Conservation (phyloP, 92 coral and sea anemone species). For the Umimayanthus kanabou region DNA sequence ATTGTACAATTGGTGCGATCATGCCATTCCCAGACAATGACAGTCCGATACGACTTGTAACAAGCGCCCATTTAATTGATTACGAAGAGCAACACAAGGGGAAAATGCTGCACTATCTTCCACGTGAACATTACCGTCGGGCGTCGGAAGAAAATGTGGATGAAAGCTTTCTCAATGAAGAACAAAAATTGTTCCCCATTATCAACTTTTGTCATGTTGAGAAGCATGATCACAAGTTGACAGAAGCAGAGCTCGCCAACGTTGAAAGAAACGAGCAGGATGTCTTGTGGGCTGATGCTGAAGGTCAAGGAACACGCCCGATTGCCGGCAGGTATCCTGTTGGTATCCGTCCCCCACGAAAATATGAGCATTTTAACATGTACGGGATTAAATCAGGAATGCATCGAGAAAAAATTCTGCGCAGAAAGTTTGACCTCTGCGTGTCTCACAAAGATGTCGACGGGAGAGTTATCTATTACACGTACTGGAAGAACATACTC, state of each 20-base stretch:
- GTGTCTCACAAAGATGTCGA: no score
- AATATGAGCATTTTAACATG: not conserved
- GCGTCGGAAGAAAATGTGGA: not conserved
- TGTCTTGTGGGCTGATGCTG: slow-evolving; percentile 8
- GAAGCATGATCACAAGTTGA: not conserved
- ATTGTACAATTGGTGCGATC: not conserved
- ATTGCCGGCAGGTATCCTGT: not conserved
- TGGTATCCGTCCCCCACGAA: not conserved
- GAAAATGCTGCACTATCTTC: not conserved
- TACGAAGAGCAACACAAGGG: not conserved
- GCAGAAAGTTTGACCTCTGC: not conserved
- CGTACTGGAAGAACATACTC: not conserved
- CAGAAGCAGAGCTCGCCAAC: not conserved
- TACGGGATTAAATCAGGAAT: not conserved
- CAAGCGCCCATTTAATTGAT: not conserved
- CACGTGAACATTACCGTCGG: not conserved
- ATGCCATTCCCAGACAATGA: not conserved
- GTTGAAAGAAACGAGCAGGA: not conserved
- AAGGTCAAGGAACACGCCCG: not conserved
- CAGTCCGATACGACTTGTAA: not conserved
- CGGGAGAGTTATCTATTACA: not conserved
- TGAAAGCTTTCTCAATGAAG: not conserved
- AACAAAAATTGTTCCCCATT: not conserved
- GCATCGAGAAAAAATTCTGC: not conserved
- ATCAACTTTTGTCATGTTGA: not conserved